Evolutionary conservation across 2,113 vertebrate species (phyloP).

Genomic region (Oxygymnocypris stewartii): DNA sequence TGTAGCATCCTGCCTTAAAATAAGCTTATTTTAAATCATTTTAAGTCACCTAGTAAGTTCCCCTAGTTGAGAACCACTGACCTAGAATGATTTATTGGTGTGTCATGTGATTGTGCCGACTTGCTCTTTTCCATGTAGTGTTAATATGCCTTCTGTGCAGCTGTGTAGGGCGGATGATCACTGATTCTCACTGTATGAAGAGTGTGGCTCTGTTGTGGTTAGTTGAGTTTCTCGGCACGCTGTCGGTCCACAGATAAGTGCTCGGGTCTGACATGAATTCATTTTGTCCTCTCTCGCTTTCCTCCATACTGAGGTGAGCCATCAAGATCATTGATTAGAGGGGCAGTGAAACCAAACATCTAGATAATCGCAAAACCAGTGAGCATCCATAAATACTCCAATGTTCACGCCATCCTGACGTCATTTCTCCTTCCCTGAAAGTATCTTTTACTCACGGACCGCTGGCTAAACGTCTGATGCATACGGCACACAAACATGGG

Average conservation of each 20-base stretch:
- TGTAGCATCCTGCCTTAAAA: no score
- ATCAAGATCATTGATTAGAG: neutral
- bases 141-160: neutral
- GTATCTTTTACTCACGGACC: no score
- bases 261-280: neutral
- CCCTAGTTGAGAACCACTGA: no score
- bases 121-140: neutral
- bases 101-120: no score
- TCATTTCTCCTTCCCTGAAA: neutral
- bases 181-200: no score
- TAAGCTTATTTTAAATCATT: no score
- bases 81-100: no score
- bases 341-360: neutral
- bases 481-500: no score
- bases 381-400: neutral
- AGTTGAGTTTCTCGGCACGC: neutral
- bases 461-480: no score
- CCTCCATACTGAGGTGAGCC: neutral
- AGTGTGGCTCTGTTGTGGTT: no score
- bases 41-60: no score
- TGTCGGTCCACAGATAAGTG: neutral
- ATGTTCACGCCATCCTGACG: neutral
- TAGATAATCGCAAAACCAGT: neutral
- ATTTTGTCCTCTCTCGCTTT: neutral
- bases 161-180: neutral